Base-by-base conservation (phyloP, 2,888 invertebrate species). In the Dendrolimus pini region DNA sequence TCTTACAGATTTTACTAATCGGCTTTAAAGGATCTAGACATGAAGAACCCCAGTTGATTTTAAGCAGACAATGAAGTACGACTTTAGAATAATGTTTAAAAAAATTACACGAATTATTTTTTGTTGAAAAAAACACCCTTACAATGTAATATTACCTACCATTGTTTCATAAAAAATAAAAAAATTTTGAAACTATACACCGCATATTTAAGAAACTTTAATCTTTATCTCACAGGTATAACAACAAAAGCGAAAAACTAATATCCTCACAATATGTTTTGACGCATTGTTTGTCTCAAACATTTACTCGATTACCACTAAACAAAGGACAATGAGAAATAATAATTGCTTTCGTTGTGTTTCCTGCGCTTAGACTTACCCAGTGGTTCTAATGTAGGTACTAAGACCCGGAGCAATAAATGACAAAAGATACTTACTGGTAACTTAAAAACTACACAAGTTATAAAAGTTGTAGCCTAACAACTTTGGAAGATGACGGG, bases 301-400 rank as follows among this genome's bases (percentile, higher is more conserved):
- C 55, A 55, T 14, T 54, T 54, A 55, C 54, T 56, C 54, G 70
- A 71, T 74, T 72, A 74, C 70, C 66, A 68, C 73, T 53, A 77
- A 78, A 80, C 77, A 78, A 75, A 72, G 63, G 65, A 59, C 67
- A 65, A 79, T 76, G 81, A 80, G 76, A 69, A 71, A 64, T 65
- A 74, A 74, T 75, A 74, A 78, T 77, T 71, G 70, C 73, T 76
- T 75, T 59, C 63, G 63, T 65, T 68, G 71, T 47, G 12, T 12
- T 47, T 47, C 9, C 9, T 47, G 47, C 9, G 30, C 30, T 30
- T 30, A 47, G 47, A 47, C 47, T 47, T 47, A 47, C 47, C 30
- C 6, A 30, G 30, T 47, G 47, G 9, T 12, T 47, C 12, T 47
- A 47, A 47, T 47, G 9, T 47, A 47, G 2, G 47, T 47, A 9